Conservation (phyloP, 2,797 vertebrate species). For the Zalophus californianus region DNA sequence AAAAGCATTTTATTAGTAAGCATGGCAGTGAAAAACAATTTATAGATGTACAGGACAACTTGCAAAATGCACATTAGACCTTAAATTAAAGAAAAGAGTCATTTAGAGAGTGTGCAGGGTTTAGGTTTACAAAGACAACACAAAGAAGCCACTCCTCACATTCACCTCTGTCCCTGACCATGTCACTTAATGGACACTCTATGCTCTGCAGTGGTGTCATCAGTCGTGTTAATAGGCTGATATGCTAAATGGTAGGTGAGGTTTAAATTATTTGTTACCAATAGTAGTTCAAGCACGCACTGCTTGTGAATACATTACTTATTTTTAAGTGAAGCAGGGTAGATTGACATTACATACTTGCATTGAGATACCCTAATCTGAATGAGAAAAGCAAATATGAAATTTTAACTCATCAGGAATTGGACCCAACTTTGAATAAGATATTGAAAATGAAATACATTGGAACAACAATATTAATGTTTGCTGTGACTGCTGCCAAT, state of each 20-base stretch:
- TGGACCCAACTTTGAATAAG: neutral
- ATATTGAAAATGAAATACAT: neutral
- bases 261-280: neutral
- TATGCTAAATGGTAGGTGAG: neutral
- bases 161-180: fast-evolving
- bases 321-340: neutral
- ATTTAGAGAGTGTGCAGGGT: neutral
- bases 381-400: neutral
- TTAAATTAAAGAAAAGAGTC: neutral
- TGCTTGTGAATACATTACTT: neutral
- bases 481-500: neutral
- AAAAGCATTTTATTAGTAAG: neutral
- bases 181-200: neutral
- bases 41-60: neutral
- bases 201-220: neutral
- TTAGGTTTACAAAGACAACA: neutral
- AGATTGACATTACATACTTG: neutral
- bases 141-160: neutral
- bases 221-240: neutral
- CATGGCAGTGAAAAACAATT: neutral
- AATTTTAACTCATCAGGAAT: neutral
- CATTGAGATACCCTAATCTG: neutral
- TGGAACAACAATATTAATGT: neutral
- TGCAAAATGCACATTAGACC: neutral
- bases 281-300: neutral